These are phyloP conservation scores for Tautogolabrus adspersus DNA, from an alignment of 2,113 vertebrate species.

Conservation along the genomic window DNA sequence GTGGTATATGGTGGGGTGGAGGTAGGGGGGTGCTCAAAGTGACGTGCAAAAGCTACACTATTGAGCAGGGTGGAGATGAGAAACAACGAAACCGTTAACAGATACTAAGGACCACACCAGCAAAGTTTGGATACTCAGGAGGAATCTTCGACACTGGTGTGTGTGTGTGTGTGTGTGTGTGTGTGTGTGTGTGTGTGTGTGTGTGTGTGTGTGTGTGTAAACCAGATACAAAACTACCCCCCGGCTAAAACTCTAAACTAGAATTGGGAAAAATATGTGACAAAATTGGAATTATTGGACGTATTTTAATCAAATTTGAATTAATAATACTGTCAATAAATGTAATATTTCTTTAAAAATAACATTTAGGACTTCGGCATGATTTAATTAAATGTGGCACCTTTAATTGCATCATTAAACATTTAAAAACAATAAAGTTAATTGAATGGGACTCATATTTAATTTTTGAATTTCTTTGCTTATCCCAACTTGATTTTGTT, in stretches of 20 bases:
- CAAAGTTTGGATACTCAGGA: constrained; percentile 50
- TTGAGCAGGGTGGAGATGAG: constrained; percentile 83
- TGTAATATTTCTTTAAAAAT: neutral
- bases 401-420: neutral
- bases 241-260: no score
- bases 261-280: no score
- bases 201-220: no score
- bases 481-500: no score
- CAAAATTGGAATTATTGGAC: no score
- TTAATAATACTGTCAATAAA: no score
- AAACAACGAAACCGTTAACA: constrained; percentile 84
- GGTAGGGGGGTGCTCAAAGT: constrained; percentile 50
- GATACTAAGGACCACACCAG: constrained; percentile 78
- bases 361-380: neutral
- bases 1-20: constrained; percentile 5
- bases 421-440: no score
- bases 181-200: no score
- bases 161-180: neutral
- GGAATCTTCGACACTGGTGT: constrained; percentile 18
- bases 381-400: neutral
- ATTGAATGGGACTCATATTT: no score
- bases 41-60: constrained; percentile 72
- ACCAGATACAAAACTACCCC: neutral
- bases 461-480: no score
- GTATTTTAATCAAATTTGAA: no score